Conservation (phyloP, 2,888 invertebrate species). For the Drosophila emarginata region DNA sequence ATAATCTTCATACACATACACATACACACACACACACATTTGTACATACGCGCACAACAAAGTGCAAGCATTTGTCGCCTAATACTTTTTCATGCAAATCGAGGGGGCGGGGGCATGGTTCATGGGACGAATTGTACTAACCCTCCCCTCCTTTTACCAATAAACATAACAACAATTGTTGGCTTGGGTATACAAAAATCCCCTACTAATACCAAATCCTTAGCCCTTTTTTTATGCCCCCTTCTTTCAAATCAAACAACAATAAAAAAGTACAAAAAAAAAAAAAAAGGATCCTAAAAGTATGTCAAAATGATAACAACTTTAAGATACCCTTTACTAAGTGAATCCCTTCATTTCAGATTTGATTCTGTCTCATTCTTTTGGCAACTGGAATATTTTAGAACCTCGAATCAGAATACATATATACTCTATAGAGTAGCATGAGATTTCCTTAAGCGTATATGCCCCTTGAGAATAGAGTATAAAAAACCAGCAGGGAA, state of each 20-base stretch:
- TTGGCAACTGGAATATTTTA: no score
- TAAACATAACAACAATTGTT: slow-evolving; percentile 75
- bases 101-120: slow-evolving; percentile 49
- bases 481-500: slow-evolving; percentile 49
- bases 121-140: neutral
- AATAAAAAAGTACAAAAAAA: neutral
- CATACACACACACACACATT: slow-evolving; percentile 4
- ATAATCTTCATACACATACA: slow-evolving; percentile 56
- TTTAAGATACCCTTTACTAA: neutral
- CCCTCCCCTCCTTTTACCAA: slow-evolving; percentile 9
- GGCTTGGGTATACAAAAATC: slow-evolving; percentile 38
- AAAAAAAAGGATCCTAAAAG: neutral
- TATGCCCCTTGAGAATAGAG: no score
- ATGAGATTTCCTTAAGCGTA: no score
- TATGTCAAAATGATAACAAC: neutral
- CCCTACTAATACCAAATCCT: slow-evolving; percentile 9
- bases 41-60: slow-evolving; percentile 9
- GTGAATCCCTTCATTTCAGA: no score
- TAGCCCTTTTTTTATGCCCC: slow-evolving; percentile 6
- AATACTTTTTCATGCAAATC: slow-evolving; percentile 67
- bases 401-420: neutral
- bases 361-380: no score
- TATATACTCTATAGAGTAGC: neutral
- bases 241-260: slow-evolving; percentile 3
- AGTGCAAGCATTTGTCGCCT: slow-evolving; percentile 49